A percentile compares a stretch with the other conserved stretches of the same genome.
Evolutionary conservation across 2,888 invertebrate genomes (phyloP).

Genomic region (Baronia brevicornis): DNA sequence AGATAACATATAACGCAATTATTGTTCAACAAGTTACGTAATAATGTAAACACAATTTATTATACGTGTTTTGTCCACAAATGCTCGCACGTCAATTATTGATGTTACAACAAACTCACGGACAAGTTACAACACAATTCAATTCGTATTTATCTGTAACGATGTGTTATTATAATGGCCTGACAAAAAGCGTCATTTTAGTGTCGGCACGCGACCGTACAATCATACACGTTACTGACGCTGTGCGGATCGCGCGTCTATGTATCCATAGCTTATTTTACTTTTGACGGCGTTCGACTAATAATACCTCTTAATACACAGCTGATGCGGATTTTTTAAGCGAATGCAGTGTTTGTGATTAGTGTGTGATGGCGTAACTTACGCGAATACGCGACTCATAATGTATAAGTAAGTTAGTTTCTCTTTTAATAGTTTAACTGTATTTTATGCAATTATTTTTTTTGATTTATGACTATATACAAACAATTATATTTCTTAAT

Average conservation of each 20-base stretch:
- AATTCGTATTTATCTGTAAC: background rate
- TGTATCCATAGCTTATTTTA: slow-evolving; percentile 16
- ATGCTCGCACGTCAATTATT: no score
- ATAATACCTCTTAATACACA: background rate
- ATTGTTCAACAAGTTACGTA: no score
- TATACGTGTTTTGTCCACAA: no score
- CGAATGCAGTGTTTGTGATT: slow-evolving; percentile 6
- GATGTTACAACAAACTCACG: no score
- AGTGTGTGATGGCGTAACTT: slow-evolving; percentile 7
- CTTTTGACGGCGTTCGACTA: background rate
- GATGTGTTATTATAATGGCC: slow-evolving; percentile 10
- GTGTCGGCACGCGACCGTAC: slow-evolving; percentile 23
- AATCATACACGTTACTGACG: slow-evolving; percentile 16
- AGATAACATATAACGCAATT: no score
- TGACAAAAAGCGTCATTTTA: slow-evolving; percentile 24
- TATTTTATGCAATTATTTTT: background rate
- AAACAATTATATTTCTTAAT: no score
- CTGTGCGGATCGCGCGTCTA: slow-evolving; percentile 22
- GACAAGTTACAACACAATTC: background rate
- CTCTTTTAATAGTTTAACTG: slow-evolving; percentile 8
- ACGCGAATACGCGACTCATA: background rate
- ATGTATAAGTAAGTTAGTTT: slow-evolving; percentile 11
- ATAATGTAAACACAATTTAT: no score
- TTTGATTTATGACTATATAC: no score
- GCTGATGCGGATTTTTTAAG: background rate